These are phyloP conservation scores for Melanargia galathea DNA, from an alignment of 2,888 invertebrate genomes.

Conservation along the genomic window DNA sequence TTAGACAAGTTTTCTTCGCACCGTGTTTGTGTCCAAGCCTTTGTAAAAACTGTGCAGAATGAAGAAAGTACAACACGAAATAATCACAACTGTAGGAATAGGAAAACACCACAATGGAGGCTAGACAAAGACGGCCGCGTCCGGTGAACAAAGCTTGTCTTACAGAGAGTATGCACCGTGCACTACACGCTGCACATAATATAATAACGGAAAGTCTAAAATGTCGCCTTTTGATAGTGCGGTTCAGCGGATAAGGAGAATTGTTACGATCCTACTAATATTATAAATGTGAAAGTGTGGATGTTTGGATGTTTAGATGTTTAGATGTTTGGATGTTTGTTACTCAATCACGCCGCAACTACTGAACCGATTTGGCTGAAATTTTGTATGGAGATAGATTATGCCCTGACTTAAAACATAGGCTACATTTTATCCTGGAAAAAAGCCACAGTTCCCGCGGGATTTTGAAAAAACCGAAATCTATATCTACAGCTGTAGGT, in stretches of 20 bases:
- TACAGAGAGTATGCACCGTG: constrained; percentile 8
- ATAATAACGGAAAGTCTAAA: constrained; percentile 24
- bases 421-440: no score
- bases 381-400: no score
- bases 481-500: no score
- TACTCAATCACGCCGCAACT: no score
- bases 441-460: no score
- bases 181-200: constrained; percentile 15
- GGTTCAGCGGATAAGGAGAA: background rate
- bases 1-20: background rate
- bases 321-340: no score
- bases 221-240: constrained; percentile 8
- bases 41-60: background rate
- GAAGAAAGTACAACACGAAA: constrained; percentile 21
- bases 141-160: constrained; percentile 31
- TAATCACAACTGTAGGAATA: constrained; percentile 21
- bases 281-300: background rate
- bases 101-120: constrained; percentile 31
- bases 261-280: background rate
- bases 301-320: no score
- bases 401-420: no score
- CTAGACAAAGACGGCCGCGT: constrained; percentile 35
- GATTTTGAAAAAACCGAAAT: no score
- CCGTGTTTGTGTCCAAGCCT: background rate
- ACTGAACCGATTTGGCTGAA: no score